Conservation (phyloP, 1,140 invertebrate genomes). For the Neodiprion fabricii region DNA sequence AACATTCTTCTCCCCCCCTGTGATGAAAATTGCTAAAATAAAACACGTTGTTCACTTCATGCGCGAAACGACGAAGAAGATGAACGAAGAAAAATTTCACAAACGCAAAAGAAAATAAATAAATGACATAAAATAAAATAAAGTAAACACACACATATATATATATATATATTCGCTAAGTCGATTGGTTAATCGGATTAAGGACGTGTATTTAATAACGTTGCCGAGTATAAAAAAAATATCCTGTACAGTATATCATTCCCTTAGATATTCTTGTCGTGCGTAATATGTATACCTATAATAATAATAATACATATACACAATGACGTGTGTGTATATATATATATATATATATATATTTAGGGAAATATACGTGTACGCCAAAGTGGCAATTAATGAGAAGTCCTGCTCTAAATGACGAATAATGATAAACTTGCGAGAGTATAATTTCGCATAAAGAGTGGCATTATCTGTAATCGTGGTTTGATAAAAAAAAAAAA, state of each 20-base stretch:
- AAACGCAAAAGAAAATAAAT: conserved; percentile 23
- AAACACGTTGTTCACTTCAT: too few species aligned
- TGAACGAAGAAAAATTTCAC: conserved; percentile 14
- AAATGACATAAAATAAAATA: conserved; percentile 15
- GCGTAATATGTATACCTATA: background rate
- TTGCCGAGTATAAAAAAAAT: conserved; percentile 35
- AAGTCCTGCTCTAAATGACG: background rate
- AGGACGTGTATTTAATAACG: too few species aligned
- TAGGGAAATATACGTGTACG: background rate
- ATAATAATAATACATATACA: too few species aligned
- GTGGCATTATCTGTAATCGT: background rate
- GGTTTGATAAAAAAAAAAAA: background rate
- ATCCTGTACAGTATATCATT: conserved; percentile 32
- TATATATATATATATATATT: too few species aligned
- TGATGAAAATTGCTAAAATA: too few species aligned
- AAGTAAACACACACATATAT: conserved; percentile 8
- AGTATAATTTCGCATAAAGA: background rate
- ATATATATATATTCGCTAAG: conserved; percentile 14
- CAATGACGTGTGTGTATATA: too few species aligned
- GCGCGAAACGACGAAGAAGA: too few species aligned
- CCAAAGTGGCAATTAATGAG: background rate
- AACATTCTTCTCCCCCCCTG: too few species aligned
- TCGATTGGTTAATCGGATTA: too few species aligned
- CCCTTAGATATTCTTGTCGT: background rate
- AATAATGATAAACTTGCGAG: background rate